phyloP scores from a whole-genome alignment of 1,140 invertebrate species.

The Cyclina sinensis region DNA sequence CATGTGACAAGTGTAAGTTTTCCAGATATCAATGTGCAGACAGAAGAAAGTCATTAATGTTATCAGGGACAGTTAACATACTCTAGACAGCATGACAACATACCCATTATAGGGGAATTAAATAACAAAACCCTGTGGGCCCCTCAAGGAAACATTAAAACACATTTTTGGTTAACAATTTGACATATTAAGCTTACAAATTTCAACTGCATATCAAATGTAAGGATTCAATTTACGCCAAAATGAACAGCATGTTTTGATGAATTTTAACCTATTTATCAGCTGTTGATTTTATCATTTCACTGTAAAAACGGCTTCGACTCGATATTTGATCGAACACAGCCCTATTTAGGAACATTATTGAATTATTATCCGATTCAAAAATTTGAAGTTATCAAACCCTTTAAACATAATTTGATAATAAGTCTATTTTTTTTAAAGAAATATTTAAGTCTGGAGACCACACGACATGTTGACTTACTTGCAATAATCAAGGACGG shows the following conservation, averaged over 20 bases:
- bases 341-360: slow-evolving; percentile 31
- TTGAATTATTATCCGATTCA: slow-evolving; percentile 47
- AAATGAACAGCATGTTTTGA: slow-evolving; percentile 46
- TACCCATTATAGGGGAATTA: slow-evolving; percentile 44
- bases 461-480: slow-evolving; percentile 37
- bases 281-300: slow-evolving; percentile 27
- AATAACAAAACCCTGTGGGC: slow-evolving; percentile 44
- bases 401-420: slow-evolving; percentile 18
- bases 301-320: slow-evolving; percentile 26
- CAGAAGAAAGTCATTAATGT: slow-evolving; percentile 37
- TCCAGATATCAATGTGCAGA: slow-evolving; percentile 18
- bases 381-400: slow-evolving; percentile 42
- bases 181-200: slow-evolving; percentile 44
- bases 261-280: slow-evolving; percentile 42
- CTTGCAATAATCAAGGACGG: slow-evolving; percentile 34
- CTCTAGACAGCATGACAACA: neutral
- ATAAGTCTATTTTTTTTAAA: slow-evolving; percentile 38
- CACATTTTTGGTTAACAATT: slow-evolving; percentile 47
- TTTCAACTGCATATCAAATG: slow-evolving; percentile 40
- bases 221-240: slow-evolving; percentile 29
- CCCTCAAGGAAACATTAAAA: slow-evolving; percentile 42
- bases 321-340: slow-evolving; percentile 47
- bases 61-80: slow-evolving; percentile 45
- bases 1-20: slow-evolving; percentile 39
- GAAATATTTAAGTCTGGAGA: slow-evolving; percentile 9